Conservation (phyloP, 2,113 vertebrate genomes). For the Seriola dumerili region DNA sequence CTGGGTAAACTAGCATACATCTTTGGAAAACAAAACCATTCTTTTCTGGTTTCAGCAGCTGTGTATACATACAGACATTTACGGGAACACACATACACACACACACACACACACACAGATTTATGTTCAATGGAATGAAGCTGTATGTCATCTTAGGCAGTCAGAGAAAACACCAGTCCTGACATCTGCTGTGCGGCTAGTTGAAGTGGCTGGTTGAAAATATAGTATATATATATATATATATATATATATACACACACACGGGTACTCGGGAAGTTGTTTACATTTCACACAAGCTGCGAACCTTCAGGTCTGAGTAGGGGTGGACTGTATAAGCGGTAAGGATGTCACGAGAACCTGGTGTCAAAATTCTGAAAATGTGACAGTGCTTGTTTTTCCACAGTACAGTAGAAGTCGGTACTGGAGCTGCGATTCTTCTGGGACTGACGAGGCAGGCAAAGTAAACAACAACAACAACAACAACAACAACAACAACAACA, state of each 20-base stretch:
- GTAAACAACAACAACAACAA: no score
- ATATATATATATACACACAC: no score
- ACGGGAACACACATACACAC: background rate
- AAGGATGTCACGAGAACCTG: no score
- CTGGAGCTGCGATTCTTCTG: no score
- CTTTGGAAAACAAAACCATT: constrained; percentile 60
- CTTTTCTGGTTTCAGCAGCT: constrained; percentile 35
- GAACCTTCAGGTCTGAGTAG: background rate
- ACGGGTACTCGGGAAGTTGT: background rate
- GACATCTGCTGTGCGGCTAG: background rate
- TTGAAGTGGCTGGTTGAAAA: no score
- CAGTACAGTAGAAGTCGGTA: no score
- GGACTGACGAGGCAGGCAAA: no score
- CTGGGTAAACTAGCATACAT: constrained; percentile 54
- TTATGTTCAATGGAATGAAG: constrained; percentile 2
- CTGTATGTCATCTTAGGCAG: constrained; percentile 14
- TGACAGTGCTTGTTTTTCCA: no score
- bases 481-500: no score
- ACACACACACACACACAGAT: constrained; percentile 6
- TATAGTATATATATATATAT: no score
- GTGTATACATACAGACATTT: constrained; percentile 23
- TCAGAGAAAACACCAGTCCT: background rate
- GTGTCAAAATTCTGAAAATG: no score
- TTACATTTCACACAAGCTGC: constrained; percentile 9
- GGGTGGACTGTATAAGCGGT: no score